phyloP scores from a whole-genome alignment of 1,140 invertebrate species.

The Ostrea denselamellosa region DNA sequence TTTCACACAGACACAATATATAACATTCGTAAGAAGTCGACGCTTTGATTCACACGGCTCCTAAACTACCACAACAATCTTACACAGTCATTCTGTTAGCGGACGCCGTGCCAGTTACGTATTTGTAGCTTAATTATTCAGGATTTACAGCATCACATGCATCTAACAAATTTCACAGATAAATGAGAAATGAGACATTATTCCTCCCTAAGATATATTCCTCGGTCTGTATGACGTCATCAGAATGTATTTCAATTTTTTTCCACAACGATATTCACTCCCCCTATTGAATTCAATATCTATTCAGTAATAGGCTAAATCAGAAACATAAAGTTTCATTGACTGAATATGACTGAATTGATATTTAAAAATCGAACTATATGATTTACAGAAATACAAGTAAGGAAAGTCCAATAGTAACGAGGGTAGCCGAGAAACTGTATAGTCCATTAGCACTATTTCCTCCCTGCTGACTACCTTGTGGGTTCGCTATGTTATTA shows the following conservation, averaged over 20 bases:
- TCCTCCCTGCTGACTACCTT: background rate
- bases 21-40: background rate
- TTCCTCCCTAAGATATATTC: background rate
- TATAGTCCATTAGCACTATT: conserved; percentile 8
- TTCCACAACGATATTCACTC: background rate
- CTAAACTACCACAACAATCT: background rate
- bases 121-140: conserved; percentile 12
- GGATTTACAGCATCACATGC: conserved; percentile 19
- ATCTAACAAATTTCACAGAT: background rate
- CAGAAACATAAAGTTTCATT: background rate
- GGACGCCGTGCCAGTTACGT: background rate
- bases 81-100: background rate
- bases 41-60: background rate
- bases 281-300: background rate
- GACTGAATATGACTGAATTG: background rate
- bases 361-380: background rate
- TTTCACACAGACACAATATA: background rate
- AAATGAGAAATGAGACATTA: background rate
- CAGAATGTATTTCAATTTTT: background rate
- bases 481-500: background rate
- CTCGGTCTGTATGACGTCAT: conserved; percentile 36
- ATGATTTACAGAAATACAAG: background rate
- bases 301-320: background rate
- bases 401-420: background rate
- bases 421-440: background rate